Base-by-base conservation (phyloP, 2,888 invertebrate species). In the Eremobia ochroleuca region DNA sequence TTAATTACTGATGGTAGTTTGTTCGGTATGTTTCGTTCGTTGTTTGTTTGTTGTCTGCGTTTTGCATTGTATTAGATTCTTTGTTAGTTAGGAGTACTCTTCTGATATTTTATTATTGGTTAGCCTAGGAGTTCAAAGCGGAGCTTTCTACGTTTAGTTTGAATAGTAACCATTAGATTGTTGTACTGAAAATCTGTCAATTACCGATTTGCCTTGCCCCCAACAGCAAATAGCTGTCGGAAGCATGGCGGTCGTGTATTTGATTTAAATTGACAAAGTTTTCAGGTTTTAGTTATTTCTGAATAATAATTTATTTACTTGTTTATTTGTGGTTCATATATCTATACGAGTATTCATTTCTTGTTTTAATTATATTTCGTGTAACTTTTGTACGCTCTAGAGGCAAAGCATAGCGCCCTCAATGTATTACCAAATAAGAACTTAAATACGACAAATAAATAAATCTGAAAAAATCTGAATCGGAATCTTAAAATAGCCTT, bases 1-100 rank as follows among this genome's bases (percentile, higher is more conserved):
- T 85, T 89, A 83, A 86, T 89, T 83, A 82, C 64, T 72, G 70
- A 28, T 52, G 25, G 40, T 75, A 55, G 37, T 75, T 76, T 49
- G 69, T 82, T 70, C 5, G 28, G 62, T 62, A 74, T 66, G 70
- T 75, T 69, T 52, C 52, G 49, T 49, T 25, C 11, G 43, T 73
- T 73, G 69, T 73, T 73, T 82, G 18, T 65, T 74, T 58, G n/a
- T 34, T 55, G 34, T 8, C 37, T 58, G n/a, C 4, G 28, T 25
- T 58, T 71, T 52, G 61, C 37, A 37, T 68, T 62, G 46, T 71
- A 5, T 40, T 28, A 4, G 28, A 55, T 61, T 61, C 49, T 58
- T 67, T 69, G 52, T 73, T 67, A 31, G 21, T 46, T 66, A 15
- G 31, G 25, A 59, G 21, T 52, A 5, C 21, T 25, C 31, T 69